Percentiles rank a stretch among this genome's conserved stretches.
Evolutionary conservation across 2,113 vertebrate genomes (phyloP).

Genomic region (Maccullochella peelii): DNA sequence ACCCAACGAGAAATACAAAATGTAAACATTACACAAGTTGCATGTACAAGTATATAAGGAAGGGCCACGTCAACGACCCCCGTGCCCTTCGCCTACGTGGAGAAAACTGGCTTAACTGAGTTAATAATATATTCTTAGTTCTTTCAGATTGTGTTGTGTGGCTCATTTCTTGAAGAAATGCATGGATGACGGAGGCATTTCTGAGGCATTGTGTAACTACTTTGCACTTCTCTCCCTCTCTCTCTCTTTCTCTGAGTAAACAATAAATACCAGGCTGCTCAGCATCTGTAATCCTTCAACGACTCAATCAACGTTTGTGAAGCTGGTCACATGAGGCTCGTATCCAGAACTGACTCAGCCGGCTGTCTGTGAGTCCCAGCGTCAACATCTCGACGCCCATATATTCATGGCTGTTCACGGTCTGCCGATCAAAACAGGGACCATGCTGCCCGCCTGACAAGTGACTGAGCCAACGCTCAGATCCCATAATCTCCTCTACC

Average conservation of each 20-base stretch:
- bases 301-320: conserved; percentile 80
- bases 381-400: conserved; percentile 33
- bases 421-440: conserved; percentile 45
- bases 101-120: conserved; percentile 5
- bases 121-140: not conserved
- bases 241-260: conserved; percentile 53
- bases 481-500: conserved; percentile 57
- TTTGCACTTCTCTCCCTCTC: conserved; percentile 21
- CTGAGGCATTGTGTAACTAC: conserved; percentile 28
- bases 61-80: not conserved
- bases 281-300: conserved; percentile 73
- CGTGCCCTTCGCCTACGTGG: not conserved
- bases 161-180: conserved; percentile 10
- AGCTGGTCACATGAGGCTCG: conserved; percentile 63
- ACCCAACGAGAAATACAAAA: not conserved
- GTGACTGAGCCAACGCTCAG: conserved; percentile 25
- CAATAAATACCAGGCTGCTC: conserved; percentile 71
- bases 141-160: not conserved
- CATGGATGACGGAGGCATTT: conserved; percentile 20
- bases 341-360: conserved; percentile 64
- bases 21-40: not conserved
- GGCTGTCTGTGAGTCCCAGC: conserved; percentile 45
- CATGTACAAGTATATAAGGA: not conserved
- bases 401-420: conserved; percentile 29
- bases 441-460: conserved; percentile 30